Percentiles rank a stretch among this genome's conserved stretches.
Conservation (phyloP, 2,888 invertebrate species). For the Furcula furcula region DNA sequence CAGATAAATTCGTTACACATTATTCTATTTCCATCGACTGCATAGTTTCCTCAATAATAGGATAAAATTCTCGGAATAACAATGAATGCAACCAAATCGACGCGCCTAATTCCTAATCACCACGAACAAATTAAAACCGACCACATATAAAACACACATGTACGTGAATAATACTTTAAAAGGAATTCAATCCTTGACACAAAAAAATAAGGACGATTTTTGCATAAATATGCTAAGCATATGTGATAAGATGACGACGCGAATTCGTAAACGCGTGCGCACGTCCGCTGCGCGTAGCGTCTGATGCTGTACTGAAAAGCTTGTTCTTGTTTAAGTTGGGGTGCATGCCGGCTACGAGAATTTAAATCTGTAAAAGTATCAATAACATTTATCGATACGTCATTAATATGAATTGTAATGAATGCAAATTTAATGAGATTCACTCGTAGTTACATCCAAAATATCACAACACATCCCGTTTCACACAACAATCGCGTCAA, state of each 20-base stretch:
- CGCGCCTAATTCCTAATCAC: conserved; percentile 30
- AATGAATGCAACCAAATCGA: conserved; percentile 18
- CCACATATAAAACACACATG: conserved; percentile 28
- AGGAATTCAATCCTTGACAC: conserved; percentile 21
- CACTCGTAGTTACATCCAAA: no score
- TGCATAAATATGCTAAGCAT: conserved; percentile 2
- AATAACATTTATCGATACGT: conserved; percentile 26
- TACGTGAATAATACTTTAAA: conserved; percentile 5
- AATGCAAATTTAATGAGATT: no score
- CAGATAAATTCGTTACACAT: conserved; percentile 12
- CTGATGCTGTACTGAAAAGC: conserved; percentile 41
- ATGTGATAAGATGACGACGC: conserved; percentile 32
- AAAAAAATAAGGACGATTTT: conserved; percentile 11
- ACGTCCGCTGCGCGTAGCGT: conserved; percentile 35
- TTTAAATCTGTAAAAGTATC: conserved; percentile 29
- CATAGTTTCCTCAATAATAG: conserved; percentile 11
- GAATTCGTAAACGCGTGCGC: conserved; percentile 12
- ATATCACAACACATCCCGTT: no score
- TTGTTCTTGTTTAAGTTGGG: conserved; percentile 37
- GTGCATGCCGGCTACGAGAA: conserved; percentile 26
- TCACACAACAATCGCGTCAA: no score
- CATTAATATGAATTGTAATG: no score
- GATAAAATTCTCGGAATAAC: conserved; percentile 18
- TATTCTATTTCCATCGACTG: conserved; percentile 18
- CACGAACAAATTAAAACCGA: conserved; percentile 42